Conservation (phyloP, 2,797 vertebrate genomes). For the Lutjanus campechanus region DNA sequence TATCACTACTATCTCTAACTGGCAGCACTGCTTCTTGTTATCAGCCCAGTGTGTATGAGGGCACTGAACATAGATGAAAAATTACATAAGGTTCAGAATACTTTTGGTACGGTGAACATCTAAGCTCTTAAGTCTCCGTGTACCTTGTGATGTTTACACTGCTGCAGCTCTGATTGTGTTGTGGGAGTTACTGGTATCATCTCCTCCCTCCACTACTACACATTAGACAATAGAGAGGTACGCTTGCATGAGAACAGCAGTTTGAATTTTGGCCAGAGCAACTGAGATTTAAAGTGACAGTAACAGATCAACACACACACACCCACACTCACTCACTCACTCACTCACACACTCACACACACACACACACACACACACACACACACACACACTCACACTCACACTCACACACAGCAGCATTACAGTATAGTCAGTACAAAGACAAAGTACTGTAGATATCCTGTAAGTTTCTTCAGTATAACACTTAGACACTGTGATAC, state of each 20-base stretch:
- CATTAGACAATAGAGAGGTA: not conserved
- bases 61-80: not conserved
- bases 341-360: not conserved
- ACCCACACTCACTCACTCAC: not conserved
- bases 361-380: not conserved
- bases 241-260: not conserved
- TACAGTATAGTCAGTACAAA: not conserved
- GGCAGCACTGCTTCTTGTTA: not conserved
- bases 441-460: not conserved
- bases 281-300: constrained; percentile 9
- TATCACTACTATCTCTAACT: not conserved
- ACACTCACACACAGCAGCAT: not conserved
- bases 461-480: not conserved
- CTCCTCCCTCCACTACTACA: not conserved
- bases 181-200: constrained; percentile 6
- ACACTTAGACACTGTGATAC: not conserved
- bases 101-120: not conserved
- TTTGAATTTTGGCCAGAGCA: not conserved
- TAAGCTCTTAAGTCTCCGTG: not conserved
- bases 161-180: not conserved
- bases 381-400: not conserved
- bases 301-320: not conserved
- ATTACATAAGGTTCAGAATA: not conserved
- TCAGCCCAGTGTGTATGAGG: not conserved
- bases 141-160: not conserved